phyloP scores from a whole-genome alignment of 1,140 invertebrate genomes.

The Araneus ventricosus region DNA sequence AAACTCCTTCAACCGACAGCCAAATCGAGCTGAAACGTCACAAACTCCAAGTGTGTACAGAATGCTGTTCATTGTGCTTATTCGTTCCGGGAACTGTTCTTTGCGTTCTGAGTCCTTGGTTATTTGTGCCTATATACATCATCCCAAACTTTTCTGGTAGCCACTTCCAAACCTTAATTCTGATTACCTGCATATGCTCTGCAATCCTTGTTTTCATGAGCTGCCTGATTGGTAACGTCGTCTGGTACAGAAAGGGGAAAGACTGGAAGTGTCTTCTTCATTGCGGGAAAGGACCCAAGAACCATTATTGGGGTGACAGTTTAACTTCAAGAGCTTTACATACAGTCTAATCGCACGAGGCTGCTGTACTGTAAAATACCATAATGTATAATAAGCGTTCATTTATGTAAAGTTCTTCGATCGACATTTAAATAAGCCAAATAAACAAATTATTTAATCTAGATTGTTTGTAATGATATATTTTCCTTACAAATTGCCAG shows the following conservation, averaged over 20 bases:
- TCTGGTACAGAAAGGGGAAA: constrained; percentile 73
- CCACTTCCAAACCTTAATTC: constrained; percentile 59
- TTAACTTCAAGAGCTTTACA: constrained; percentile 47
- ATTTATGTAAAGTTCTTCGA: neutral
- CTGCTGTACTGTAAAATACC: neutral
- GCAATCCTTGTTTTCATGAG: constrained; percentile 63
- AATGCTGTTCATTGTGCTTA: constrained; percentile 54
- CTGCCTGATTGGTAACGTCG: constrained; percentile 72
- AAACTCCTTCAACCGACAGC: constrained; percentile 29
- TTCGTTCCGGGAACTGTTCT: constrained; percentile 66
- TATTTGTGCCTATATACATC: constrained; percentile 72
- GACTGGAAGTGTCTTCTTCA: constrained; percentile 74
- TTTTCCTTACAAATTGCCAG: too few relatives aligned
- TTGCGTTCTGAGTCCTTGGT: constrained; percentile 58
- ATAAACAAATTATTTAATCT: neutral
- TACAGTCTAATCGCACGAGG: constrained; percentile 32
- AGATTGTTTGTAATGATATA: too few relatives aligned
- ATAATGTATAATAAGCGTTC: constrained; percentile 7
- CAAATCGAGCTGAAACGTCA: constrained; percentile 22
- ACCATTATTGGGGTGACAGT: constrained; percentile 75
- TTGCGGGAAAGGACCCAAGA: constrained; percentile 69
- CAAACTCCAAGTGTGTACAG: constrained; percentile 60
- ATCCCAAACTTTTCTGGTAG: constrained; percentile 61
- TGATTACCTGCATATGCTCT: constrained; percentile 62
- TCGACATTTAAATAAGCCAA: neutral